Conservation (phyloP, 2,797 vertebrate genomes). For the Huso huso region DNA sequence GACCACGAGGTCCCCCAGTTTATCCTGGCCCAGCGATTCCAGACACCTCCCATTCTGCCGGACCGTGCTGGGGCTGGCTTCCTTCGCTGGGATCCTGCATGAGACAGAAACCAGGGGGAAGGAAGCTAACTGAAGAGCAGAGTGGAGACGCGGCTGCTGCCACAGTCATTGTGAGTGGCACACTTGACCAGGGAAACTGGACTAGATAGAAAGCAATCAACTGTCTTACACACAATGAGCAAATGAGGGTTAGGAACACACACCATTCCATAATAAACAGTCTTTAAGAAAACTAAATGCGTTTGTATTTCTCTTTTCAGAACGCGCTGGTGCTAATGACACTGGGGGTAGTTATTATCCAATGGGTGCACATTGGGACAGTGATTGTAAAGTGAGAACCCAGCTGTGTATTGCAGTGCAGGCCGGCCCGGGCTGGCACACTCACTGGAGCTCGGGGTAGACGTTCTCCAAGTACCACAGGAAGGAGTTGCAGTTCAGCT, state of each 20-base stretch:
- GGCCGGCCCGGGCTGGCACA: constrained; percentile 13
- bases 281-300: too few species aligned
- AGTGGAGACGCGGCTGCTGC: too few species aligned
- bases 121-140: too few species aligned
- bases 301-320: too few species aligned
- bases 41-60: constrained; percentile 79
- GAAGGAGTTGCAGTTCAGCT: constrained; percentile 92
- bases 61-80: constrained; percentile 75
- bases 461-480: constrained; percentile 96
- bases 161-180: too few species aligned
- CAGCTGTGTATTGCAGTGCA: neutral
- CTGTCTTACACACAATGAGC: neutral
- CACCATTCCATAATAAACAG: too few species aligned
- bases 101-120: neutral
- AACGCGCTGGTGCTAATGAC: neutral
- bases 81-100: constrained; percentile 84
- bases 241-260: neutral
- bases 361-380: neutral
- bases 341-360: too few species aligned
- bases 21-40: constrained; percentile 72
- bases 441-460: constrained; percentile 92
- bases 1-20: constrained; percentile 51
- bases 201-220: neutral
- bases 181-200: neutral
- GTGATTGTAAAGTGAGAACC: too few species aligned